A percentile compares a stretch with the other conserved stretches of the same genome.
phyloP scores from a whole-genome alignment of 2,797 vertebrate genomes.

The Pithecia hirsuta region DNA sequence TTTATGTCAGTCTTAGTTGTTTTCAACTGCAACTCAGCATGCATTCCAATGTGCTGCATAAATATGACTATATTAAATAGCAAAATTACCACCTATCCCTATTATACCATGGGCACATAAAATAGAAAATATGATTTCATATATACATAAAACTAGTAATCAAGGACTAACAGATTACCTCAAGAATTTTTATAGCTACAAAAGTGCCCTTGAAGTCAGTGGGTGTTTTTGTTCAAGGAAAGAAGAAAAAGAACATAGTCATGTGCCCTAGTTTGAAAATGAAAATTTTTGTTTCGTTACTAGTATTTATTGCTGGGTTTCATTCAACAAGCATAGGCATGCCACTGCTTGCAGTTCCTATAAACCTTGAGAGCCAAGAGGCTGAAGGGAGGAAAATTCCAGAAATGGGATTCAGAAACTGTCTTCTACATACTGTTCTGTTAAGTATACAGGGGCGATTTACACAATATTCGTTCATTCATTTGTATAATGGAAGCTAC shows the following conservation, averaged over 20 bases:
- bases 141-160: background rate
- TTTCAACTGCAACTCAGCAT: constrained; percentile 52
- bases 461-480: background rate
- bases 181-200: background rate
- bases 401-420: constrained; percentile 16
- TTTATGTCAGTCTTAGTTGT: constrained; percentile 18
- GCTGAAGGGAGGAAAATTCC: background rate
- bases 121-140: background rate
- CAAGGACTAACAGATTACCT: constrained; percentile 5
- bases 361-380: background rate
- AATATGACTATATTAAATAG: constrained; percentile 14
- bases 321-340: background rate
- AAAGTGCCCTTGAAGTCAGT: constrained; percentile 57
- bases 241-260: background rate
- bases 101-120: background rate
- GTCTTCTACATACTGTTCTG: background rate
- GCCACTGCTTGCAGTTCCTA: background rate
- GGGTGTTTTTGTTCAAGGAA: constrained; percentile 46
- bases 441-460: background rate
- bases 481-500: background rate
- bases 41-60: background rate
- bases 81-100: constrained; percentile 51
- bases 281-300: background rate
- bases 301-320: background rate
- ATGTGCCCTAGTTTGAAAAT: constrained; percentile 10